Evolutionary conservation across 2,113 vertebrate species (phyloP), one percentile per base, ranked within the genome.

Genomic region (Podarcis muralis): DNA sequence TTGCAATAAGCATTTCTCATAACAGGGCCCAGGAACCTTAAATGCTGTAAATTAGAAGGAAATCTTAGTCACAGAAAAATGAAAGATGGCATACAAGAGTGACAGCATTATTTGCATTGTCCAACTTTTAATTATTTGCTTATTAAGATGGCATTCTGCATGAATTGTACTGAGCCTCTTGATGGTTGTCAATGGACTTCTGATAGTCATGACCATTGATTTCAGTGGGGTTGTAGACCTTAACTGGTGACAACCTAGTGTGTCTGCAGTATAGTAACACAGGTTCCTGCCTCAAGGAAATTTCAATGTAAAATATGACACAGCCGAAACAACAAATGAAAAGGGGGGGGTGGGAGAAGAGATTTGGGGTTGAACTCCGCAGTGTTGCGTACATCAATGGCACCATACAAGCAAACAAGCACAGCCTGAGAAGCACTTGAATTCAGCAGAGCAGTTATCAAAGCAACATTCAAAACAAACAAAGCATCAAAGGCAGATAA

Each of bases 91-190:
- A 94, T 65, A 91, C 25, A 90, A 85, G 85, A 93, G 91, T 92
- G 93, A 95, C 93, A 91, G 89, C 4, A 83, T 93, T 94, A 90
- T 94, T 94, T 93, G 87, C 65, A 62, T 89, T 89, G 81, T 83
- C 90, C 48, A 2, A 5, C 2, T 94, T 95, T 92, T 96, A 95
- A 95, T 95, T 93, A 84, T 91, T 92, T 94, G 84, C 90, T 92
- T 85, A 93, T 91, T 91, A 90, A 27, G 71, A 90, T 89, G 91
- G 88, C 87, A 59, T 91, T 91, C 92, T 84, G 84, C n/a, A 0
- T 32, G 87, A 75, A 85, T 62, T 95, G 90, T 85, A 32, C 88
- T 88, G 86, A 95, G 89, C 48, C 76, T 94, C 59, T 95, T 91
- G 94, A 88, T 25, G 84, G 90, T 93, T 88, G 92, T 88, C 87